These are phyloP conservation scores for Leucoptera coffeella DNA, from an alignment of 2,888 invertebrate genomes.

Conservation along the genomic window DNA sequence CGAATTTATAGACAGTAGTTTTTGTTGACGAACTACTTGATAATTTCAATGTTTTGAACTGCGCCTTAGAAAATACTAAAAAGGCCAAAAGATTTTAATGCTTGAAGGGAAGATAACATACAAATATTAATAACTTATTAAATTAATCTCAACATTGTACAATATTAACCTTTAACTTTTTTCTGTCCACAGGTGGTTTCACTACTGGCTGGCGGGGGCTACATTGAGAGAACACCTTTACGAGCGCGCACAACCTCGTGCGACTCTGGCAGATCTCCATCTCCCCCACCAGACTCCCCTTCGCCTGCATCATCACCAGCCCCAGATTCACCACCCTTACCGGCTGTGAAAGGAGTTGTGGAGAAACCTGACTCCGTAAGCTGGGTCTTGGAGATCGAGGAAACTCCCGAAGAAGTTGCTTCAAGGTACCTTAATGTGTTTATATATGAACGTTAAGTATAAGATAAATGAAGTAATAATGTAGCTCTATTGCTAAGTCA, in stretches of 20 bases:
- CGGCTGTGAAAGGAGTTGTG: slow-evolving; percentile 75
- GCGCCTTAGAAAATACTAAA: too few species aligned
- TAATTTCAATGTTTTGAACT: too few species aligned
- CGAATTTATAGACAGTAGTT: too few species aligned
- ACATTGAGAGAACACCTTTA: slow-evolving; percentile 27
- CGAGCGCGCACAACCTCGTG: slow-evolving; percentile 36
- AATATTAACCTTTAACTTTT: neutral
- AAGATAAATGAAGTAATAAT: too few species aligned
- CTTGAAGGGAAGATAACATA: too few species aligned
- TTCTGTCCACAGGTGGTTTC: slow-evolving; percentile 48
- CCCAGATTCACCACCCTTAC: slow-evolving; percentile 59
- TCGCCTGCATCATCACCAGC: slow-evolving; percentile 14
- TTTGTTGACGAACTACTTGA: too few species aligned
- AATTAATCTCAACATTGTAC: too few species aligned
- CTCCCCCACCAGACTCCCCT: slow-evolving; percentile 12
- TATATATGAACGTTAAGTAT: too few species aligned
- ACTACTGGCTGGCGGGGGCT: slow-evolving; percentile 32
- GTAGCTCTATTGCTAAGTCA: too few species aligned
- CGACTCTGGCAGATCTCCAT: slow-evolving; percentile 27
- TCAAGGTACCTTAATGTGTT: too few species aligned
- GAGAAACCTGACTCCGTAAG: slow-evolving; percentile 83
- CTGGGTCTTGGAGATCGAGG: slow-evolving; percentile 78
- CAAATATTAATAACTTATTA: too few species aligned
- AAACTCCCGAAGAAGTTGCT: slow-evolving; percentile 65
- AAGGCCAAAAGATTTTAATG: too few species aligned